Percentiles rank a stretch among this genome's conserved stretches.
Conservation (phyloP, 2,888 invertebrate genomes). For the Spodoptera picta region DNA sequence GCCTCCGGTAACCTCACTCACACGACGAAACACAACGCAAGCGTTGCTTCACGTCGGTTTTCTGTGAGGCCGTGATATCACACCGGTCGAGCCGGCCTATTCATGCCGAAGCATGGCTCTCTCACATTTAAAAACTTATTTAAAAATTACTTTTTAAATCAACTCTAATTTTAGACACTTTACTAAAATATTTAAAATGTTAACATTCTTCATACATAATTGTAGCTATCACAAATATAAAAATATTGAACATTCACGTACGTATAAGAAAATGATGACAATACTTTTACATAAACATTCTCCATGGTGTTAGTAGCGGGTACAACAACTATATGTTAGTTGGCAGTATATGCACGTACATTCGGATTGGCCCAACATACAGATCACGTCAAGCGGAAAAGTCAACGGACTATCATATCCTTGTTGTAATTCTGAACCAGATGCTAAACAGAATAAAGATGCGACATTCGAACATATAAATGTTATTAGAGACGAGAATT, state of each 20-base stretch:
- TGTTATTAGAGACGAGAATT: slow-evolving; percentile 10
- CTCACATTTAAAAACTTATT: too few species aligned
- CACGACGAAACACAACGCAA: too few species aligned
- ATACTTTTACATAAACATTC: slow-evolving; percentile 28
- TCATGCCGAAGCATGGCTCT: too few species aligned
- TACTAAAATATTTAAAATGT: too few species aligned
- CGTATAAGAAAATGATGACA: slow-evolving; percentile 11
- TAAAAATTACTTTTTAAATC: too few species aligned
- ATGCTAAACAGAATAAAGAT: slow-evolving; percentile 33
- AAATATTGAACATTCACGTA: slow-evolving; percentile 12
- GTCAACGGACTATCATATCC: slow-evolving; percentile 53
- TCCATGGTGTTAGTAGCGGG: slow-evolving; percentile 2
- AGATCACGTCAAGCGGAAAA: slow-evolving; percentile 52
- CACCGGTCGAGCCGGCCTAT: too few species aligned
- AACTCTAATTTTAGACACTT: too few species aligned
- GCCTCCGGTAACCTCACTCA: too few species aligned
- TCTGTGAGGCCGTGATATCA: too few species aligned
- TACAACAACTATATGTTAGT: slow-evolving; percentile 1
- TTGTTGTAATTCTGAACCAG: slow-evolving; percentile 49
- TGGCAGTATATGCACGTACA: slow-evolving; percentile 44
- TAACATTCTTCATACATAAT: too few species aligned
- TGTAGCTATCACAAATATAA: too few species aligned
- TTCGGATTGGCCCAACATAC: slow-evolving; percentile 44
- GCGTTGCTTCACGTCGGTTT: too few species aligned
- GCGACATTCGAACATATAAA: slow-evolving; percentile 7